Evolutionary conservation across 2,113 vertebrate genomes (phyloP).

Genomic region (Phrynosoma platyrhinos): DNA sequence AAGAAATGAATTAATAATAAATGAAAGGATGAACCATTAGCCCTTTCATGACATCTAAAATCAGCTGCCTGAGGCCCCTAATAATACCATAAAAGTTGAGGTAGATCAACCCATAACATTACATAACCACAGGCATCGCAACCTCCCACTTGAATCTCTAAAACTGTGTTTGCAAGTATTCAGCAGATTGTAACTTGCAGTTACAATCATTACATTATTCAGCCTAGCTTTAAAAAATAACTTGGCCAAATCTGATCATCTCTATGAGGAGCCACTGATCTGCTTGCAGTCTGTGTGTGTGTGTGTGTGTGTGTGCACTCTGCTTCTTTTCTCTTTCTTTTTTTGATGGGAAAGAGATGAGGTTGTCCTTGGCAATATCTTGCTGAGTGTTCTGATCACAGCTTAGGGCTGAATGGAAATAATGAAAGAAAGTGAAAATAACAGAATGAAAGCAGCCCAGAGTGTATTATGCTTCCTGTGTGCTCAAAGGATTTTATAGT

Average conservation of each 20-base stretch:
- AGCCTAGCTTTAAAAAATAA: neutral
- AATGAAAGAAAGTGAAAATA: conserved; percentile 30
- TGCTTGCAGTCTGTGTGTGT: neutral
- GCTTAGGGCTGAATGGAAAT: conserved; percentile 11
- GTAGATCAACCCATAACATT: neutral
- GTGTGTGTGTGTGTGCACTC: no score
- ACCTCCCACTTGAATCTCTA: neutral
- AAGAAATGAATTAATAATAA: neutral
- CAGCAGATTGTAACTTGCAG: neutral
- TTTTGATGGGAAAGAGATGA: neutral
- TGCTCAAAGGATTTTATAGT: conserved; percentile 41
- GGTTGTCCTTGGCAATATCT: conserved; percentile 31
- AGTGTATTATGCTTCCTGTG: conserved; percentile 25
- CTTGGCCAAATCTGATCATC: neutral
- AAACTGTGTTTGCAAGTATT: neutral
- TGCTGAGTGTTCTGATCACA: conserved; percentile 28
- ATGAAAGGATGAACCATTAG: neutral
- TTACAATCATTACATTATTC: neutral
- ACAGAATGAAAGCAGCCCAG: conserved; percentile 24
- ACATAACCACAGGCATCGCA: neutral
- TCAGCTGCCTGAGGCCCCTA: neutral
- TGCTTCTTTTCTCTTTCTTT: neutral
- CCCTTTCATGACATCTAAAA: neutral
- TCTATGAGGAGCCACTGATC: neutral
- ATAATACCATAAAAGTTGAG: neutral